Evolutionary conservation across 2,113 vertebrate species (phyloP).

Genomic region (Ammodytes dubius): DNA sequence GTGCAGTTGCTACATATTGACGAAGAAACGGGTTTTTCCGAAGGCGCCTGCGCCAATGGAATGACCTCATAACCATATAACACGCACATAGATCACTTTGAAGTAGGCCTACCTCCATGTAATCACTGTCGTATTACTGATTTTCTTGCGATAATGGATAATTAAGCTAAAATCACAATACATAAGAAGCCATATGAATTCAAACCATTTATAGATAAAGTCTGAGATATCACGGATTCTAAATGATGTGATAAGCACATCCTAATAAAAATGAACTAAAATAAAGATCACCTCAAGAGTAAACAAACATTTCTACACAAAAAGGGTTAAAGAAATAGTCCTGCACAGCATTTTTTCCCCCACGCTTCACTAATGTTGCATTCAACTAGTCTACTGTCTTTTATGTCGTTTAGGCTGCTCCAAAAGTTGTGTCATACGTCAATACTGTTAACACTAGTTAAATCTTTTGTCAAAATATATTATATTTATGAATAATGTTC

Average conservation of each 20-base stretch:
- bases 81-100: neutral
- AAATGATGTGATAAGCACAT: neutral
- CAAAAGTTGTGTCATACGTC: neutral
- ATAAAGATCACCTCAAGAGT: neutral
- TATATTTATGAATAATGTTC: neutral
- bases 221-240: neutral
- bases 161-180: neutral
- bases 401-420: no score
- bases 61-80: conserved; percentile 68
- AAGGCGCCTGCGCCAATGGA: conserved; percentile 72
- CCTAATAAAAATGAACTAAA: neutral
- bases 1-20: conserved; percentile 70
- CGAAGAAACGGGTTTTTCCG: conserved; percentile 52
- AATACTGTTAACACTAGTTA: neutral
- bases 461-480: neutral
- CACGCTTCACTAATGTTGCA: neutral
- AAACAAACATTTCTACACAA: no score
- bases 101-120: neutral
- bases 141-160: neutral
- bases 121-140: neutral
- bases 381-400: neutral
- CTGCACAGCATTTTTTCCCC: neutral
- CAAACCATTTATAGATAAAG: neutral
- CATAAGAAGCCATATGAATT: neutral
- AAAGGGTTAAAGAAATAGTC: neutral